Percentiles rank a stretch among this genome's conserved stretches.
phyloP scores from a whole-genome alignment of 2,888 invertebrate species.

The Pristionchus maxplancki region DNA sequence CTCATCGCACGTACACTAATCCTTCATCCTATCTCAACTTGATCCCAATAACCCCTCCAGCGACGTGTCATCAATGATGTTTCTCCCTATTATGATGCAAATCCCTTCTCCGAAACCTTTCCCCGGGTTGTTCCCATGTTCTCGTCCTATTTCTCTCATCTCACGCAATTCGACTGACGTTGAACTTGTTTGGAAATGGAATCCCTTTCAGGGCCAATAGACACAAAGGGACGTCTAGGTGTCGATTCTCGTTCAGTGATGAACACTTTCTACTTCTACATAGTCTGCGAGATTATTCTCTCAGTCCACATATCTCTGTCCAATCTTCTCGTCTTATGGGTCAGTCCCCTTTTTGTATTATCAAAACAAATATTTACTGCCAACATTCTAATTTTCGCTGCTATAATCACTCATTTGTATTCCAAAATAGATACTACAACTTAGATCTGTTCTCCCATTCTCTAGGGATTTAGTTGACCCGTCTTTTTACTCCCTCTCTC shows the following conservation, averaged over 20 bases:
- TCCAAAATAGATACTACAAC: background rate
- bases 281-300: slow-evolving; percentile 72
- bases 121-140: background rate
- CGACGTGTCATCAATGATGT: slow-evolving; percentile 1
- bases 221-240: background rate
- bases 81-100: slow-evolving; percentile 25
- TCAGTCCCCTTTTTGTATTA: slow-evolving; percentile 47
- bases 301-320: slow-evolving; percentile 74
- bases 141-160: background rate
- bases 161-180: background rate
- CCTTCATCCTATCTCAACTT: background rate
- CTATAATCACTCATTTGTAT: background rate
- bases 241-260: background rate
- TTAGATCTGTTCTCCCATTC: background rate
- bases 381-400: background rate
- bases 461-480: background rate
- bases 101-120: background rate
- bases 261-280: slow-evolving; percentile 58
- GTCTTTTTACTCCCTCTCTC: background rate
- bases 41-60: background rate
- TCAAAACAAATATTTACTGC: background rate
- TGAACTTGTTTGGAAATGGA: background rate
- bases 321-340: slow-evolving; percentile 75
- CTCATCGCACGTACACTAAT: background rate
- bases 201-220: background rate